Evolutionary conservation across 2,113 vertebrate species (phyloP).

Genomic region (Merops nubicus): DNA sequence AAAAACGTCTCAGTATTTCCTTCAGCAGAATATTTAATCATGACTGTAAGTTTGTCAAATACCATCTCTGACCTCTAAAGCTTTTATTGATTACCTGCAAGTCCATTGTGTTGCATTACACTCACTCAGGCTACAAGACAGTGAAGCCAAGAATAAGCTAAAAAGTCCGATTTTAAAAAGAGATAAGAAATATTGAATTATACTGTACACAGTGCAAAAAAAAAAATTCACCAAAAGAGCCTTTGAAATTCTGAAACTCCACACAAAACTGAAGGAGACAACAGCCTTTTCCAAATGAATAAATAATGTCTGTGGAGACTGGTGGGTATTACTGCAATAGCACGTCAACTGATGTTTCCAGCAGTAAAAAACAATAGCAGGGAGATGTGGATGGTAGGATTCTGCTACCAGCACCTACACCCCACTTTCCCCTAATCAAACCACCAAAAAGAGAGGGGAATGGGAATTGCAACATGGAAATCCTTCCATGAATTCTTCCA

Average conservation of each 20-base stretch:
- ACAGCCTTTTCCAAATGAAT: constrained; percentile 27
- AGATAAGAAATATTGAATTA: constrained; percentile 49
- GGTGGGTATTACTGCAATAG: neutral
- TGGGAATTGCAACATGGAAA: neutral
- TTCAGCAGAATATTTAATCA: constrained; percentile 68
- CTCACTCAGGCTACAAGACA: constrained; percentile 36
- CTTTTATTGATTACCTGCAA: constrained; percentile 66
- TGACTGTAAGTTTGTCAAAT: constrained; percentile 59
- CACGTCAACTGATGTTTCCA: neutral
- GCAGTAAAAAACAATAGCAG: neutral
- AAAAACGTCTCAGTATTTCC: constrained; percentile 30
- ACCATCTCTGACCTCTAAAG: constrained; percentile 68
- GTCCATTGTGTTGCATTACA: constrained; percentile 66
- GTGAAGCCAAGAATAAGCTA: constrained; percentile 42
- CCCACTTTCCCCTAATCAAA: neutral
- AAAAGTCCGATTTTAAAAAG: constrained; percentile 18
- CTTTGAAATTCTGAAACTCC: constrained; percentile 11
- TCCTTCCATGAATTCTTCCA: neutral
- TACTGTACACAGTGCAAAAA: neutral
- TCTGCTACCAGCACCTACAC: neutral
- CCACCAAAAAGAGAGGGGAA: neutral
- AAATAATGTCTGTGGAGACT: neutral
- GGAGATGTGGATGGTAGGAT: neutral
- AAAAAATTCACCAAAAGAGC: neutral
- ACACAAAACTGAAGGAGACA: neutral